Evolutionary conservation across 2,888 invertebrate genomes (phyloP).

Genomic region (Drosophila subsilvestris): DNA sequence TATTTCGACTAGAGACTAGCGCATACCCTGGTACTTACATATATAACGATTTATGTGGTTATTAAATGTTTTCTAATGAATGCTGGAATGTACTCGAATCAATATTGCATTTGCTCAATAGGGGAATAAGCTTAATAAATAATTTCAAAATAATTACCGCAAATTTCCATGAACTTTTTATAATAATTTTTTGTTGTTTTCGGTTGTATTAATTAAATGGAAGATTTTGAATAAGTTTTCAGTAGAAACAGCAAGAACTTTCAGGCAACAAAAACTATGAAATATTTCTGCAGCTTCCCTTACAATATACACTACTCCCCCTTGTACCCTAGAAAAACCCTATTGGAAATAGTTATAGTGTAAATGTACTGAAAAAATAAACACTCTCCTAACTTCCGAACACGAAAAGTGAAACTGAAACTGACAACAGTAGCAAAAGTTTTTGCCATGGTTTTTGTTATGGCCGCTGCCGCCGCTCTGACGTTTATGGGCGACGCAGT

Average conservation of each 20-base stretch:
- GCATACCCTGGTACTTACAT: not conserved
- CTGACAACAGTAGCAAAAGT: slow-evolving; percentile 64
- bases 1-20: not conserved
- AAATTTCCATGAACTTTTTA: not conserved
- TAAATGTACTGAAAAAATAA: not conserved
- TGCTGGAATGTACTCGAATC: not conserved
- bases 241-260: too few relatives aligned
- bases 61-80: not conserved
- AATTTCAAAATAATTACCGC: not conserved
- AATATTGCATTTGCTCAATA: not conserved
- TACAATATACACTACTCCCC: too few relatives aligned
- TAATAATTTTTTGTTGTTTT: not conserved
- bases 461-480: slow-evolving; percentile 18
- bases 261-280: slow-evolving; percentile 9
- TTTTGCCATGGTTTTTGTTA: slow-evolving; percentile 32
- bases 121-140: not conserved
- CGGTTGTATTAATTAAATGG: not conserved
- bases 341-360: not conserved
- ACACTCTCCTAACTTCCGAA: not conserved
- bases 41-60: not conserved
- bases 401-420: slow-evolving; percentile 69
- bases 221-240: too few relatives aligned
- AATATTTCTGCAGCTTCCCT: not conserved
- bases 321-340: not conserved
- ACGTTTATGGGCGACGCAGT: slow-evolving; percentile 55